A percentile compares a stretch with the other conserved stretches of the same genome.
These are phyloP conservation scores for Ia io DNA, from an alignment of 2,113 vertebrate genomes.

Conservation along the genomic window DNA sequence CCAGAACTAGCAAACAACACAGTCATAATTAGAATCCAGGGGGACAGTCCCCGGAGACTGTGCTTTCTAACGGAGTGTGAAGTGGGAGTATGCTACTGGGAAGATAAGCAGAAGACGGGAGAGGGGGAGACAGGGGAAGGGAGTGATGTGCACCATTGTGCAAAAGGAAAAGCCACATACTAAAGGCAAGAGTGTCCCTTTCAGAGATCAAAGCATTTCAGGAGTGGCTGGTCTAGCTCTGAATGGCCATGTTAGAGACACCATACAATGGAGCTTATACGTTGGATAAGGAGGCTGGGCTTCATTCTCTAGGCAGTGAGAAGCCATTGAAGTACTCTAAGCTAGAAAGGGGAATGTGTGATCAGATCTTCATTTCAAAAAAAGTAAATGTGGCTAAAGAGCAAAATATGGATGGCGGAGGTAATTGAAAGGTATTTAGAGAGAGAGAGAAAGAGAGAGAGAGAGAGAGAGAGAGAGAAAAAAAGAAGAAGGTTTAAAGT, in stretches of 20 bases:
- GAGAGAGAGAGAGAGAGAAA: not conserved
- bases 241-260: not conserved
- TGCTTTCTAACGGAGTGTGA: not conserved
- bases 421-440: not conserved
- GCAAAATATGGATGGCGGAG: not conserved
- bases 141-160: too few species aligned
- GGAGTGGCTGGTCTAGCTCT: not conserved
- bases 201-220: not conserved
- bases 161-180: not conserved
- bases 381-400: not conserved
- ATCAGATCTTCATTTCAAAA: not conserved
- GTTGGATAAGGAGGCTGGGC: not conserved
- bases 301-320: not conserved
- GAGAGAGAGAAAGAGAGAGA: not conserved
- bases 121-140: accelerated
- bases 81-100: accelerated
- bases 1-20: not conserved
- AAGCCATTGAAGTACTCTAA: not conserved
- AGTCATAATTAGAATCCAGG: not conserved
- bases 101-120: accelerated
- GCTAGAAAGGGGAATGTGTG: not conserved
- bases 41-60: not conserved
- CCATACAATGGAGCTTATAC: not conserved
- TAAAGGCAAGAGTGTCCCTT: not conserved
- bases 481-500: not conserved